Base-by-base conservation (phyloP, 2,888 invertebrate genomes). In the Scelioninae gen. 1 region DNA sequence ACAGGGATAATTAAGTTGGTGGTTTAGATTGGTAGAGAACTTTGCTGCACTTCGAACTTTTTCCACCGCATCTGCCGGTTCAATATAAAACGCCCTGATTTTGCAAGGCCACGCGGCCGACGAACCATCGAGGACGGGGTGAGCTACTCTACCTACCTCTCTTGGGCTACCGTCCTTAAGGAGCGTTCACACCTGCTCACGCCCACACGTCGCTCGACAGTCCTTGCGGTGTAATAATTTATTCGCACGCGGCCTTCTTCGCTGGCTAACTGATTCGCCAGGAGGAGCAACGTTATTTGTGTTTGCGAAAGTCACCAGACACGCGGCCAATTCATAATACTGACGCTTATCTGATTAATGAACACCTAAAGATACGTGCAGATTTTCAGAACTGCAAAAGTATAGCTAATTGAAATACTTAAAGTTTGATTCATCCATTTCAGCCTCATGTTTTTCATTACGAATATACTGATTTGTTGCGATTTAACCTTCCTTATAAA, bases 91-190 rank as follows among this genome's bases (percentile, higher is more conserved):
- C 84, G 88, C 84, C 86, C 88, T 86, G 87, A 83, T 87, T 87
- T 86, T 77, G 71, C 82, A 79, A 90, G 89, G 88, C 87, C 86
- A 82, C 63, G 87, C 88, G 89, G 89, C 86, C 89, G 88, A 87
- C 88, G 90, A 90, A 89, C 90, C 88, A 85, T 86, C 88, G 88
- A 89, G 89, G 89, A 89, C 89, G 89, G 90, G 89, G 89, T 89
- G 88, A 89, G 87, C 86, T 85, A 80, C 86, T 83, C 83, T 77
- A 72, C 82, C 78, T 78, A 79, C 82, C 74, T 80, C 66, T 82
- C 76, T 75, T 63, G 68, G 71, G 66, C 83, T 78, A 58, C 71
- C 87, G 85, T 86, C 85, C 87, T 88, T 84, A 86, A 88, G 88
- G 86, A 85, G 85, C 87, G 85, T 88, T 87, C 88, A 88, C 88